phyloP scores from a whole-genome alignment of 2,113 vertebrate species.

The Boulengeromyrus knoepffleri region DNA sequence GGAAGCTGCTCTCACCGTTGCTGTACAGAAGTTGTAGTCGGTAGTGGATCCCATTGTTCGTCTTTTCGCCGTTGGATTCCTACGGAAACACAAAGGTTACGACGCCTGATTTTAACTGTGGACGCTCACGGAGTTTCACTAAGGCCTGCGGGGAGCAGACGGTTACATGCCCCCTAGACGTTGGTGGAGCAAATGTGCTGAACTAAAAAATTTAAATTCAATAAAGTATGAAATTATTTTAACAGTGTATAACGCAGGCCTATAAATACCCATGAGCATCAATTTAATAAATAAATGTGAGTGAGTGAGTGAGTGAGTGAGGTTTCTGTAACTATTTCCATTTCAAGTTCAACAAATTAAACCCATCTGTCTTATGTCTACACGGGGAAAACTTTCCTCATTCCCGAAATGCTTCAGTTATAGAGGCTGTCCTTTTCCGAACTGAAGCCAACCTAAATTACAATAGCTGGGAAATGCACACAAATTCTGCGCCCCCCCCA shows the following conservation, averaged over 20 bases:
- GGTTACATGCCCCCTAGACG: not conserved
- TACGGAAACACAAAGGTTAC: conserved; percentile 59
- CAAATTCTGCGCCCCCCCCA: not conserved
- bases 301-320: not conserved
- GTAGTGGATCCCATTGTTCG: conserved; percentile 98
- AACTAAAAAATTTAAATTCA: not conserved
- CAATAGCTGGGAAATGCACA: not conserved
- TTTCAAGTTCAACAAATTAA: not conserved
- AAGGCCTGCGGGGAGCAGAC: not conserved
- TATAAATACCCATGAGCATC: not conserved
- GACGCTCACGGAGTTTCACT: not conserved
- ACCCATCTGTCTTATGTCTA: not conserved
- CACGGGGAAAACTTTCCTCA: not conserved
- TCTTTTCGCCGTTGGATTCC: conserved; percentile 97
- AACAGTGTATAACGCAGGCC: not conserved
- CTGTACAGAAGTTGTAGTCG: conserved; percentile 96
- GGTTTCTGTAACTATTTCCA: not conserved
- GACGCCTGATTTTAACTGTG: conserved; percentile 25
- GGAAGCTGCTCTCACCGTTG: conserved; percentile 71
- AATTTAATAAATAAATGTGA: not conserved
- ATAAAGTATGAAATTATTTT: not conserved
- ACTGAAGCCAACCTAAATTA: not conserved
- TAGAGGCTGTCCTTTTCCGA: not conserved
- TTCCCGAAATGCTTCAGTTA: not conserved
- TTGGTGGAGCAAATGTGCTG: not conserved